These are phyloP conservation scores for Parotocinclus haroldoi DNA, from an alignment of 2,797 vertebrate species.

Conservation along the genomic window DNA sequence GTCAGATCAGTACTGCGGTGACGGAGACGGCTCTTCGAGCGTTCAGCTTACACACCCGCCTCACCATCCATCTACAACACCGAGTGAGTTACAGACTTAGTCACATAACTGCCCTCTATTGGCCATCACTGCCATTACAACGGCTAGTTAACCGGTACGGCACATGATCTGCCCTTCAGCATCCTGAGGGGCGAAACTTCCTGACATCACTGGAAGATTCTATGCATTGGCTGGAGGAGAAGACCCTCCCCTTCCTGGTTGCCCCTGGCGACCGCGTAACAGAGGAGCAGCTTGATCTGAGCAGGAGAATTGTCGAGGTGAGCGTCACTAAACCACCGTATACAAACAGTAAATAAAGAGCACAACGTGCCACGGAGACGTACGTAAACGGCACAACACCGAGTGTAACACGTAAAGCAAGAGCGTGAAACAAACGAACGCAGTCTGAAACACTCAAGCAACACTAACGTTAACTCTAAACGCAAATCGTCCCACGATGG, in stretches of 20 bases:
- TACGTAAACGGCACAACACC: no score
- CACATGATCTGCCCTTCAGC: constrained; percentile 59
- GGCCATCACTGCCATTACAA: not conserved
- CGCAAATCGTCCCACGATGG: no score
- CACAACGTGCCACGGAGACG: no score
- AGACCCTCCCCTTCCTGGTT: constrained; percentile 71
- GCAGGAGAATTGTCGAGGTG: constrained; percentile 81
- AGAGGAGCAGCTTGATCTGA: constrained; percentile 57
- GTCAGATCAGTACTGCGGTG: constrained; percentile 47
- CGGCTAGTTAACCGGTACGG: no score
- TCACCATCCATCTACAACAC: constrained; percentile 83
- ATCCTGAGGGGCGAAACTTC: constrained; percentile 73
- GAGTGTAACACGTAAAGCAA: no score
- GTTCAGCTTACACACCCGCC: constrained; percentile 75
- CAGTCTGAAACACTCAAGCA: no score
- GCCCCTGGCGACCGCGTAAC: constrained; percentile 54
- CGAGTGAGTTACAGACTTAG: constrained; percentile 61
- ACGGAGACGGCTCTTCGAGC: constrained; percentile 74
- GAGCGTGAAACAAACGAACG: no score
- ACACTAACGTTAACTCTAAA: no score
- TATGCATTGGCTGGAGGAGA: constrained; percentile 78
- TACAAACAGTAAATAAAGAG: no score
- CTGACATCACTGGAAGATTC: constrained; percentile 73
- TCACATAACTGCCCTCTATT: not conserved
- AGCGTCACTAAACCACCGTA: not conserved